Conservation (phyloP, 2,113 vertebrate species). For the Mellivora capensis region DNA sequence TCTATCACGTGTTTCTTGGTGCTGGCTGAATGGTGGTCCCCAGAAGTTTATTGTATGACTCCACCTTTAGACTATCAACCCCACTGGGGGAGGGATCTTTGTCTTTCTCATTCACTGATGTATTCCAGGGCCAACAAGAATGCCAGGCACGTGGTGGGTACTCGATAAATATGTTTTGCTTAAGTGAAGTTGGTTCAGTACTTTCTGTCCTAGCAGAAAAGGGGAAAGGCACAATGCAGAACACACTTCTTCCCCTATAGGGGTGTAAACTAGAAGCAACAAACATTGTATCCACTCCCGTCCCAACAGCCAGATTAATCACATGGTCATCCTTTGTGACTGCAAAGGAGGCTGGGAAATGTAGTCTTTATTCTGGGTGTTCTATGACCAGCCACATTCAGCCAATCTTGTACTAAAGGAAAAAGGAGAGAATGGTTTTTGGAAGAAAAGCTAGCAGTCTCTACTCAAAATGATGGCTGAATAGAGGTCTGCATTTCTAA, state of each 20-base stretch:
- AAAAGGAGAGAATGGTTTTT: background rate
- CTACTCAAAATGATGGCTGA: background rate
- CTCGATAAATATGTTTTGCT: background rate
- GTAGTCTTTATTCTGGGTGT: background rate
- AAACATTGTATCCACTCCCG: background rate
- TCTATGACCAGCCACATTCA: background rate
- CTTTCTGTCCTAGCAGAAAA: background rate
- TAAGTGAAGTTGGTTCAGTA: background rate
- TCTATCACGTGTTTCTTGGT: background rate
- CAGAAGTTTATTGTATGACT: background rate
- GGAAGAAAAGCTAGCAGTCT: background rate
- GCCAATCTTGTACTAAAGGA: background rate
- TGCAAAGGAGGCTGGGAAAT: background rate
- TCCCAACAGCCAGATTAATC: background rate
- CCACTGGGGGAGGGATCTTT: background rate
- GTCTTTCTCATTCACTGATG: background rate
- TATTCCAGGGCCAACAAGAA: background rate
- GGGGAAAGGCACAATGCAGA: background rate
- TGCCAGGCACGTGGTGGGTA: background rate
- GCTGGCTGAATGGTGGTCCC: background rate
- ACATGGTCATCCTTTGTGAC: background rate
- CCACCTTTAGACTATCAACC: background rate
- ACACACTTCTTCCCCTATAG: background rate
- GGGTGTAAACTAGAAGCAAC: background rate
- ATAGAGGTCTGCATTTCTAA: background rate